Evolutionary conservation across 2,113 vertebrate genomes (phyloP).

Genomic region (Mormoops blainvillei): DNA sequence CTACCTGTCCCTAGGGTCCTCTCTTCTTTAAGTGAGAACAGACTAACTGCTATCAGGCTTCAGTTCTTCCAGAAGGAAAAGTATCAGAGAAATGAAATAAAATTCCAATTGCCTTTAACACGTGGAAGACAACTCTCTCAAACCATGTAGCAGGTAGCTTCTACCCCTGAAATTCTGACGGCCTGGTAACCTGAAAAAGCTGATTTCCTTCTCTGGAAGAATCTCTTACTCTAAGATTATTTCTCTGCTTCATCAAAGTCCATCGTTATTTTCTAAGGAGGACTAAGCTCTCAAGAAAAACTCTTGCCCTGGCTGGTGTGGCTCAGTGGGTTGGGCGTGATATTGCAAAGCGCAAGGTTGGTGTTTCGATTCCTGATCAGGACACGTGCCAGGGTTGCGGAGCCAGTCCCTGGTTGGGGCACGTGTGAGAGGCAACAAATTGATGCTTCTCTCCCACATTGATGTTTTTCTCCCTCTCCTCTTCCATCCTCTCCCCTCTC

Average conservation of each 20-base stretch:
- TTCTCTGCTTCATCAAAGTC: neutral
- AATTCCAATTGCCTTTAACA: neutral
- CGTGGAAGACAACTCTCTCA: neutral
- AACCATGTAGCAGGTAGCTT: neutral
- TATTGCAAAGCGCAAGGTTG: too few species aligned
- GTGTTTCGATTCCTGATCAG: too few species aligned
- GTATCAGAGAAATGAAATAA: neutral
- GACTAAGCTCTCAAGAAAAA: neutral
- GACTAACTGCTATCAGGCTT: neutral
- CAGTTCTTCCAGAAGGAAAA: neutral
- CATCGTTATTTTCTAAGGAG: neutral
- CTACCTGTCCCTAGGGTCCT: neutral
- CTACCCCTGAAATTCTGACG: neutral
- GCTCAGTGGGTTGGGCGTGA: too few species aligned
- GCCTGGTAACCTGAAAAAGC: neutral
- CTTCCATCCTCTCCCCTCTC: too few species aligned
- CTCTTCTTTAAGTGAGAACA: neutral
- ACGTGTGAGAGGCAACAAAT: too few species aligned
- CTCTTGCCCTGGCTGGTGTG: neutral
- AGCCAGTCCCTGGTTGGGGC: too few species aligned
- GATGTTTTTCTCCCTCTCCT: too few species aligned
- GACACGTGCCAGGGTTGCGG: too few species aligned
- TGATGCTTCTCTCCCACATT: too few species aligned
- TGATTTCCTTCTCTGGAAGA: neutral
- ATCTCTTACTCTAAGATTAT: neutral